Conservation (phyloP, 2,113 vertebrate species). For the Oncorhynchus tshawytscha region DNA sequence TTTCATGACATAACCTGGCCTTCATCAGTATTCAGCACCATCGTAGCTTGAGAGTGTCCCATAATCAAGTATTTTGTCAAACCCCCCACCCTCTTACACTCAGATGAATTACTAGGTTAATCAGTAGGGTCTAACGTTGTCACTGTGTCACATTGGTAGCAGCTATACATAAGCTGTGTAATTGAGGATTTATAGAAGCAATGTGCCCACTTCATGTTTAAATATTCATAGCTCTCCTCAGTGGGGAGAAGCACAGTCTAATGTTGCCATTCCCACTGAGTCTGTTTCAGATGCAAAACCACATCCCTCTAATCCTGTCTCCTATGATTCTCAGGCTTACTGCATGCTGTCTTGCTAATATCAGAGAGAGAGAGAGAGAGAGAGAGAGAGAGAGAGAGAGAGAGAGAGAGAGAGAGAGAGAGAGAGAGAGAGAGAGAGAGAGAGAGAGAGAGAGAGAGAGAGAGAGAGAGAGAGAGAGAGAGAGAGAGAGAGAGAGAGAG, state of each 20-base stretch:
- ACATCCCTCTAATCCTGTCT: background rate
- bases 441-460: no score
- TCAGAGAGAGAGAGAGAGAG: background rate
- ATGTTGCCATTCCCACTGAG: background rate
- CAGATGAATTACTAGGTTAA: conserved; percentile 19
- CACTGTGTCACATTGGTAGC: background rate
- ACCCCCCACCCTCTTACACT: background rate
- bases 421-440: no score
- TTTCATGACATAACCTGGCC: no score
- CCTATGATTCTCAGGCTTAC: no score
- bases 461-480: no score
- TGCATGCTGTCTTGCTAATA: no score
- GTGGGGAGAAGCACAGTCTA: background rate
- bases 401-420: no score
- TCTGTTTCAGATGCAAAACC: background rate
- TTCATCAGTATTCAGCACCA: background rate
- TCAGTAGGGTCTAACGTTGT: conserved; percentile 26
- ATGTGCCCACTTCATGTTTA: conserved; percentile 16
- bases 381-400: no score
- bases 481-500: no score
- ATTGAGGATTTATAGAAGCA: background rate
- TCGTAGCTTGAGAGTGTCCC: conserved; percentile 20
- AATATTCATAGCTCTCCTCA: background rate
- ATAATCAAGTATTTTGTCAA: conserved; percentile 11
- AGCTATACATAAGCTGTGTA: background rate